Conservation (phyloP, 2,113 vertebrate genomes). For the Cinclus cinclus region DNA sequence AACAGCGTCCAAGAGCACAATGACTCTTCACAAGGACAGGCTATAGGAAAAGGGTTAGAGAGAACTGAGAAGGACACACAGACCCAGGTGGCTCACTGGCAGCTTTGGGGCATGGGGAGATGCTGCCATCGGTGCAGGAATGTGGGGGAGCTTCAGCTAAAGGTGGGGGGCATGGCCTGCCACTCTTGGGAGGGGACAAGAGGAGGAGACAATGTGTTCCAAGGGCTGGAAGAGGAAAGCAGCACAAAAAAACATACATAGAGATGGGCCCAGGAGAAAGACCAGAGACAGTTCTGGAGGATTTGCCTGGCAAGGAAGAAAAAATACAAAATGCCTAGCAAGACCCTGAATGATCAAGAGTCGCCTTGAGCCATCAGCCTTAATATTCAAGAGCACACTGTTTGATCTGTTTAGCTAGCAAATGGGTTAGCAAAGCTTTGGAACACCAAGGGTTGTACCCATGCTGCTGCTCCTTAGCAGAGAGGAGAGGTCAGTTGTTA, state of each 20-base stretch:
- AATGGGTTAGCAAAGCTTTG: not conserved
- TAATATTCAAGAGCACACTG: not conserved
- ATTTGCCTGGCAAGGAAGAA: not conserved
- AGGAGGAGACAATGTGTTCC: not conserved
- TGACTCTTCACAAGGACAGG: not conserved
- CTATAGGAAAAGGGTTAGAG: not conserved
- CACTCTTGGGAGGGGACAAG: not conserved
- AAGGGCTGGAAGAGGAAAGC: not conserved
- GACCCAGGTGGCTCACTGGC: not conserved
- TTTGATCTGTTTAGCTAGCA: not conserved
- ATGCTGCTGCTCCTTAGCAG: not conserved
- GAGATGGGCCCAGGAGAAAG: not conserved
- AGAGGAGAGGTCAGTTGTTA: not conserved
- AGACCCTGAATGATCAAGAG: not conserved
- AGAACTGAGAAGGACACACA: not conserved
- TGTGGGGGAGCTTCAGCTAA: not conserved
- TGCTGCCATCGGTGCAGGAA: not conserved
- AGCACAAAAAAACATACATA: not conserved
- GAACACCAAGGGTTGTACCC: not conserved
- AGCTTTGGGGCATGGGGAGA: rapidly evolving
- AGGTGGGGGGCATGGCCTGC: rapidly evolving
- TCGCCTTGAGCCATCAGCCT: not conserved
- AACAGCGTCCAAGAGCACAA: not conserved
- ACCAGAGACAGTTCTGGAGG: not conserved
- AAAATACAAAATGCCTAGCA: not conserved